phyloP scores from a whole-genome alignment of 1,140 invertebrate genomes.

The Drosophila melanica region DNA sequence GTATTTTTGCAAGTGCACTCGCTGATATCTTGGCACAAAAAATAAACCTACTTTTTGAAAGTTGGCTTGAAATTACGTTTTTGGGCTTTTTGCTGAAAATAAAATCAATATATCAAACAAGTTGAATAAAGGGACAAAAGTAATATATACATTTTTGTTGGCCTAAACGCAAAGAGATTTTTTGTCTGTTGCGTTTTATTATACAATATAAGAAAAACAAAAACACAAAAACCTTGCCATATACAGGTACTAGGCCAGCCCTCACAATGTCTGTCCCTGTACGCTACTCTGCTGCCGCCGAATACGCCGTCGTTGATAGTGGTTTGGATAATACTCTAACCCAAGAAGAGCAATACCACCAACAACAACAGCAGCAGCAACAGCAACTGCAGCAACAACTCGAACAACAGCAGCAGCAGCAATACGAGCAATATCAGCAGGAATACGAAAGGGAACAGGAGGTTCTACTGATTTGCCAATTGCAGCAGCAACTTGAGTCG shows the following conservation, averaged over 20 bases:
- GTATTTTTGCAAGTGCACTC: conserved; percentile 41
- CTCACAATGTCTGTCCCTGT: conserved; percentile 84
- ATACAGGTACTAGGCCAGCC: conserved; percentile 84
- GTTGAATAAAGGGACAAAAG: conserved; percentile 35
- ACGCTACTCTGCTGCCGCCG: conserved; percentile 84
- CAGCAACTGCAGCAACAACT: conserved; percentile 34
- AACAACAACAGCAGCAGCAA: conserved; percentile 61
- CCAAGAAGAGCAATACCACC: conserved; percentile 75
- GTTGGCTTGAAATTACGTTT: conserved; percentile 63
- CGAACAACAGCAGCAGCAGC: conserved; percentile 25
- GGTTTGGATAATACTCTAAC: conserved; percentile 80
- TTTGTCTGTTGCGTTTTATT: conserved; percentile 32
- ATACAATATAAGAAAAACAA: conserved; percentile 24
- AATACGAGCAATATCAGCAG: conserved; percentile 53
- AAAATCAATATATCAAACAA: conserved; percentile 54
- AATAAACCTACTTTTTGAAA: conserved; percentile 5
- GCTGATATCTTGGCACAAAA: conserved; percentile 60
- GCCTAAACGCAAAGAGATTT: conserved; percentile 48
- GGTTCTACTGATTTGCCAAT: conserved; percentile 69
- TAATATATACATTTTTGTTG: conserved; percentile 24
- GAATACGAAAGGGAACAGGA: conserved; percentile 62
- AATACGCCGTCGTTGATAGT: conserved; percentile 83
- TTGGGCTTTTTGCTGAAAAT: conserved; percentile 68
- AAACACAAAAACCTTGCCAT: conserved; percentile 52
- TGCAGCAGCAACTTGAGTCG: conserved; percentile 41